phyloP scores from a whole-genome alignment of 1,140 invertebrate genomes.

The Pseudomyrmex gracilis region DNA sequence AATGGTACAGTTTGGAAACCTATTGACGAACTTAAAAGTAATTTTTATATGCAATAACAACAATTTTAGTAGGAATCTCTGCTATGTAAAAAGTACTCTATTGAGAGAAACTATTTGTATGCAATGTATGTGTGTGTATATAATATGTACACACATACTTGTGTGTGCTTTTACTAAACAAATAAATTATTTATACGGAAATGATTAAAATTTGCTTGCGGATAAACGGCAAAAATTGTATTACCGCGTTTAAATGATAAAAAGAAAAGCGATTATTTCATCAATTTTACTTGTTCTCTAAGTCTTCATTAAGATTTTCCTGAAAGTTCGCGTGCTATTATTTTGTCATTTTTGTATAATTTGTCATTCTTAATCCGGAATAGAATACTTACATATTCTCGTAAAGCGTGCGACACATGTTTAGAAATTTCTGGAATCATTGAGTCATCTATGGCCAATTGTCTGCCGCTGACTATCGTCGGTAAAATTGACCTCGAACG shows the following conservation, averaged over 20 bases:
- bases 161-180: constrained; percentile 6
- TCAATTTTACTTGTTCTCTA: constrained; percentile 18
- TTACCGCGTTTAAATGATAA: neutral
- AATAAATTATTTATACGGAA: constrained; percentile 43
- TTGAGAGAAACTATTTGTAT: no score
- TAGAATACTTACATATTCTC: constrained; percentile 80
- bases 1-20: neutral
- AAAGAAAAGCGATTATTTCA: constrained; percentile 4
- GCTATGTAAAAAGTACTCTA: neutral
- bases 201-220: neutral
- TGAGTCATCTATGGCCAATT: constrained; percentile 61
- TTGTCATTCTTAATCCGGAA: neutral
- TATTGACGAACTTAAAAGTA: constrained; percentile 1
- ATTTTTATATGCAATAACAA: constrained; percentile 8
- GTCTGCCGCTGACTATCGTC: constrained; percentile 78
- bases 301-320: constrained; percentile 67
- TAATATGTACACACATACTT: neutral
- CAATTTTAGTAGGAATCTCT: neutral
- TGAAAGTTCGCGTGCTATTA: constrained; percentile 58
- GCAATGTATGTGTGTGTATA: no score
- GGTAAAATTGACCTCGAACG: constrained; percentile 81
- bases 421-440: constrained; percentile 69
- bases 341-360: constrained; percentile 42
- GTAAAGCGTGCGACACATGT: constrained; percentile 76
- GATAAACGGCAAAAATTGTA: neutral